Percentiles rank a stretch among this genome's conserved stretches.
Evolutionary conservation across 2,113 vertebrate genomes (phyloP).

Genomic region (Apteryx owenii): DNA sequence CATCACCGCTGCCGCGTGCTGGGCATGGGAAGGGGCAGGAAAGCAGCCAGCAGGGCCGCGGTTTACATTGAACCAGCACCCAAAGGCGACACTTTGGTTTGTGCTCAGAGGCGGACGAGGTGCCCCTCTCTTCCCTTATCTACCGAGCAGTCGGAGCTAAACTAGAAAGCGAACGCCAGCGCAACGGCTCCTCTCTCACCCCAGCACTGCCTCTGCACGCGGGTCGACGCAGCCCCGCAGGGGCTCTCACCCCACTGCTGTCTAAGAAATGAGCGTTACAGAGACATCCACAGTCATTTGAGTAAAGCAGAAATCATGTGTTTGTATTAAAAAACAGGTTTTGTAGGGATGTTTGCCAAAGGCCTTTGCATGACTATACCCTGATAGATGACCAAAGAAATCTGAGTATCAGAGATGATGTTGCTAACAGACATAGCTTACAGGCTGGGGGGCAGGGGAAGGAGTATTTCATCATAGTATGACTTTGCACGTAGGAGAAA

Average conservation of each 20-base stretch:
- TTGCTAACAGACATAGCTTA: background rate
- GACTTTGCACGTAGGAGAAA: background rate
- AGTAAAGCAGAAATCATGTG: background rate
- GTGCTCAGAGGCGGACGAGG: too few relatives aligned
- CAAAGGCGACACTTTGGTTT: background rate
- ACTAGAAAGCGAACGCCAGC: accelerated
- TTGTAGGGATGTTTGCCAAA: background rate
- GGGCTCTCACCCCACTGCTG: background rate
- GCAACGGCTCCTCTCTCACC: background rate
- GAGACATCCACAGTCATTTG: background rate
- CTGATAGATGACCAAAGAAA: accelerated
- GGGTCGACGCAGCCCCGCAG: background rate
- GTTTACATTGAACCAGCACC: background rate
- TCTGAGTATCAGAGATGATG: accelerated
- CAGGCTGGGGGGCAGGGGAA: background rate
- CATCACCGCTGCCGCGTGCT: accelerated
- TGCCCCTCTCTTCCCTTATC: background rate
- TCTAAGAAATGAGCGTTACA: background rate
- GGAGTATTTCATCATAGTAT: background rate
- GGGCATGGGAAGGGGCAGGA: background rate
- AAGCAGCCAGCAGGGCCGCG: background rate
- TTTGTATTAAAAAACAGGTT: background rate
- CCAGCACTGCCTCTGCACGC: background rate
- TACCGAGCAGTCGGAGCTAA: background rate
- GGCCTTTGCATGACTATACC: accelerated